These are phyloP conservation scores for Carpatolechia fugitivella DNA, from an alignment of 2,888 invertebrate genomes.

Conservation along the genomic window DNA sequence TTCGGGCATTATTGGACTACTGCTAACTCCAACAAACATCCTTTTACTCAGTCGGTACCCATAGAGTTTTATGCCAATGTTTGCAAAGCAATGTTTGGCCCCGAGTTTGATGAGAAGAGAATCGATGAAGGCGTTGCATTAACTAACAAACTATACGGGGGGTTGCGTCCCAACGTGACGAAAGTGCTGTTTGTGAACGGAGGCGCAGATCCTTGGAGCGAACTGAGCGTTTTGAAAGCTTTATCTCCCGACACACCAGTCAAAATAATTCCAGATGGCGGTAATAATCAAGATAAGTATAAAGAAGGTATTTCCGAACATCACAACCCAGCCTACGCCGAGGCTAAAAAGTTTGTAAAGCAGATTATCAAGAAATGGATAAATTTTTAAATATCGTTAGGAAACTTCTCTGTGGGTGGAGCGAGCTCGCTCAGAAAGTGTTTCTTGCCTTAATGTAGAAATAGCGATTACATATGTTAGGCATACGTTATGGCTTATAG, in stretches of 20 bases:
- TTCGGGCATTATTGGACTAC: slow-evolving; percentile 17
- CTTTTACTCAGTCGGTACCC: background rate
- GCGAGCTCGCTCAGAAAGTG: too few species aligned
- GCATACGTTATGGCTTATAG: too few species aligned
- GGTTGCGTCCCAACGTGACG: background rate
- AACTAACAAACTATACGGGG: background rate
- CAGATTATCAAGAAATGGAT: background rate
- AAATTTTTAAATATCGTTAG: background rate
- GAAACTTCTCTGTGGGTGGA: too few species aligned
- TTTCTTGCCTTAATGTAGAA: too few species aligned
- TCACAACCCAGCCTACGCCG: background rate
- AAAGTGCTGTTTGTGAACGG: slow-evolving; percentile 1
- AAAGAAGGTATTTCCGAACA: background rate
- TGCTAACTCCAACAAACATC: background rate
- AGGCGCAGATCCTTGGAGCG: background rate
- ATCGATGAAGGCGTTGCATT: background rate
- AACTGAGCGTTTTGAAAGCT: background rate
- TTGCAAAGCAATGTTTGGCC: background rate
- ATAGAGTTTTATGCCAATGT: background rate
- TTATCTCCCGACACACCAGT: background rate
- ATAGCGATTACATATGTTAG: too few species aligned
- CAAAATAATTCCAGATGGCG: background rate
- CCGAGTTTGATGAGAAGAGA: slow-evolving; percentile 1
- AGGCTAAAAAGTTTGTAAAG: background rate
- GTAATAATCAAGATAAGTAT: background rate